These are phyloP conservation scores for Aythya baeri DNA, from an alignment of 2,113 vertebrate species.

Conservation along the genomic window DNA sequence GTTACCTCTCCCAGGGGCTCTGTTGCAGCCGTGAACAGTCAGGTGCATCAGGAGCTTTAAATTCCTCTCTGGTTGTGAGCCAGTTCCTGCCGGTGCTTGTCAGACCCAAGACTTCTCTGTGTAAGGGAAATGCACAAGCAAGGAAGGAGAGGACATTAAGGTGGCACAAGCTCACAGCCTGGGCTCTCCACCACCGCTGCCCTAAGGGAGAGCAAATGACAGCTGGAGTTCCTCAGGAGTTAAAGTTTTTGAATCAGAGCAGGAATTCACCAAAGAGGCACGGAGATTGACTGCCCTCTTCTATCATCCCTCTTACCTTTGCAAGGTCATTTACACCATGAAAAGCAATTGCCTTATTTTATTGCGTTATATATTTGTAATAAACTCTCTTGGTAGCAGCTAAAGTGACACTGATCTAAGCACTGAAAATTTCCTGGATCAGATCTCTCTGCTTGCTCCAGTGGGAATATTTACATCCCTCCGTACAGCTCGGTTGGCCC, in stretches of 20 bases:
- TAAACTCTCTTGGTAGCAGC: background rate
- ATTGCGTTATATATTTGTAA: background rate
- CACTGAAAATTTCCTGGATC: background rate
- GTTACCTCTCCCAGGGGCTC: background rate
- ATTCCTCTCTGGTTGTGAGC: background rate
- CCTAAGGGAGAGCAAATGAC: background rate
- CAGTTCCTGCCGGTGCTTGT: background rate
- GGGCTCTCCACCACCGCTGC: background rate
- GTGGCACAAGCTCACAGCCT: background rate
- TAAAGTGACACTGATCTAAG: background rate
- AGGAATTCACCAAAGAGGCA: background rate
- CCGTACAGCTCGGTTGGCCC: background rate
- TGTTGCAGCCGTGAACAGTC: background rate
- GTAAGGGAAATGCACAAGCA: accelerated
- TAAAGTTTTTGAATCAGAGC: background rate
- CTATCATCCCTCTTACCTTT: background rate
- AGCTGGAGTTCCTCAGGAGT: background rate
- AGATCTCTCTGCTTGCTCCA: background rate
- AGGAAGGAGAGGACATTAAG: background rate
- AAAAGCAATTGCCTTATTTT: background rate
- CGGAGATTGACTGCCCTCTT: background rate
- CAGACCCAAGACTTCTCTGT: background rate
- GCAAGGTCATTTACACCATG: background rate
- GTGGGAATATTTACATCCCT: background rate
- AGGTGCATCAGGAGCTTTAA: background rate